Evolutionary conservation across 2,113 vertebrate genomes (phyloP), one percentile per base, ranked within the genome.

Genomic region (Hippocampus abdominalis): DNA sequence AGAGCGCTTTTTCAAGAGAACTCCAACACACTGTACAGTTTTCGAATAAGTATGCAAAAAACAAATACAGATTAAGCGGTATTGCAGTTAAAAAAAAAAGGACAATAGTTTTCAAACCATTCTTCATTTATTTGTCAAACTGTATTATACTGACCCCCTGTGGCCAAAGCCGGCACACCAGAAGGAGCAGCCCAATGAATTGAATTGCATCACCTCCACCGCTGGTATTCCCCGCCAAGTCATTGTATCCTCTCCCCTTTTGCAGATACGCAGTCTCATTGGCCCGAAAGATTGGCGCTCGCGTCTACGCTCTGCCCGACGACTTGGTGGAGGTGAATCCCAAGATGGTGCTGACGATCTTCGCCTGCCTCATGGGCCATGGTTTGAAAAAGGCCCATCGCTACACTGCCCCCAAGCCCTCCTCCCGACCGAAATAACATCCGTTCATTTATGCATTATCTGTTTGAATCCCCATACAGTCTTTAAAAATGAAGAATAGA

Each of bases 271-370:
- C 96, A 4, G 92, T 99, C 91, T 97, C 97, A 51, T 89, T 98
- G 84, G 94, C 97, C 74, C 94, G 97, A 70, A 99, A 99, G 89
- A 97, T 99, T 0, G 96, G 97, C 66, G 96, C 96, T 70, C 94
- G 94, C 70, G 97, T 99, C 75, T 99, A 99, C 8, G 94, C 97
- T 4, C 92, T 98, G 73, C 96, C 97, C 0, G 92, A 93, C 0
- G 92, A 93, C 74, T 75, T 99, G 39, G 94, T 99, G 80, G 94
- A 98, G 84, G 95, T 99, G 81, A 98, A 98, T 71, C 95, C 95
- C 72, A 98, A 97, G 92, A 99, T 99, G 97, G 97, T 99, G 87
- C 92, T 99, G 94, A 99, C 97, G 0, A 88, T 99, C 80, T 99
- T 98, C 64, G 97, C 97, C 21, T 95, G 95, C 84, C 92, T 99